A percentile compares a stretch with the other conserved stretches of the same genome.
These are phyloP conservation scores for Lordiphosa stackelbergi DNA, from an alignment of 1,140 invertebrate genomes.

Conservation along the genomic window DNA sequence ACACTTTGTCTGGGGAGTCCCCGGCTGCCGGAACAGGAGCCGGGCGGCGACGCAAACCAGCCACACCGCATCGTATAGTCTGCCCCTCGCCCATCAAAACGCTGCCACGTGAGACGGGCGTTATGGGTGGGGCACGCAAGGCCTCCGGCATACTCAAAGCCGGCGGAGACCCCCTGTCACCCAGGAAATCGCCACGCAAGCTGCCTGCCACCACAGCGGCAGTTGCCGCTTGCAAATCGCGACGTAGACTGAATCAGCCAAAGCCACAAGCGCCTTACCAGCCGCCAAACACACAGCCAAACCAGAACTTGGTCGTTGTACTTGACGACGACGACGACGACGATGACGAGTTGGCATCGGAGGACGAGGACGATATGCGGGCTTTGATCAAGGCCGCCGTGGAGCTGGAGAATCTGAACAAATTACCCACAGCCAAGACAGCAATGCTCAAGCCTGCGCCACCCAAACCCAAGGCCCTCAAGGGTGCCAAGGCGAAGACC, in stretches of 20 bases:
- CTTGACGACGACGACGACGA: constrained; percentile 37
- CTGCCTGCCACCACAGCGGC: constrained; percentile 44
- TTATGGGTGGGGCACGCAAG: constrained; percentile 12
- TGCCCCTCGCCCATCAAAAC: constrained; percentile 74
- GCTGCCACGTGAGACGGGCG: constrained; percentile 26
- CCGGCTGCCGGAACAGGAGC: constrained; percentile 21
- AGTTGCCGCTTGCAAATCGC: constrained; percentile 54
- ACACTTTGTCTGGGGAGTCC: constrained; percentile 19
- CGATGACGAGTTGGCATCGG: constrained; percentile 42
- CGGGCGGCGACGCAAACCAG: constrained; percentile 61
- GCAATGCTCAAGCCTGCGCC: constrained; percentile 32
- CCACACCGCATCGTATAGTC: constrained; percentile 75
- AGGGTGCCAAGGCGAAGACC: constrained; percentile 29
- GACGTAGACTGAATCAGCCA: constrained; percentile 74
- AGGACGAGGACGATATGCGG: constrained; percentile 46
- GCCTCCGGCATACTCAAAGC: too few species aligned
- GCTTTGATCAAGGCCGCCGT: constrained; percentile 36
- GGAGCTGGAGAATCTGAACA: constrained; percentile 57
- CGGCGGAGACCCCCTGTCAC: constrained; percentile 34
- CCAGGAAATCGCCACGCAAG: constrained; percentile 65
- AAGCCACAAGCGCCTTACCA: constrained; percentile 68
- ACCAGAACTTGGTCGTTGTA: constrained; percentile 35
- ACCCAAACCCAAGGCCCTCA: constrained; percentile 39
- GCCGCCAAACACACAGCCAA: constrained; percentile 26
- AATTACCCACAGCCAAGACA: constrained; percentile 48